A percentile compares a stretch with the other conserved stretches of the same genome.
These are phyloP conservation scores for Isichthys henryi DNA, from an alignment of 2,113 vertebrate species.

Conservation along the genomic window DNA sequence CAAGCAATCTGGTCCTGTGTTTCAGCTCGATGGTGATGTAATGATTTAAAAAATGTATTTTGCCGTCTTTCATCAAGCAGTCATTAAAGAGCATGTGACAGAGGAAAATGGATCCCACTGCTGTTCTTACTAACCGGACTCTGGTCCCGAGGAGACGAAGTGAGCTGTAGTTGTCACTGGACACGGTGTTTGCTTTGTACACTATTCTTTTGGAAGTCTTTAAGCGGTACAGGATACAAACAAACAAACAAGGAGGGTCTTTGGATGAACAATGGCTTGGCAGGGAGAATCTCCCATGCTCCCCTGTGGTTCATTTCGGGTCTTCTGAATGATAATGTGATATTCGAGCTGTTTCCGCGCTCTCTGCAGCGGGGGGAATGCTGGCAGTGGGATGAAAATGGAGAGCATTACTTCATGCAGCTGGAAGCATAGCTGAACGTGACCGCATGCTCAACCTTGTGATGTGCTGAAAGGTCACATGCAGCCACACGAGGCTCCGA, in stretches of 20 bases:
- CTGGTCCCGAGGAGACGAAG: background rate
- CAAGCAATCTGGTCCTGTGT: background rate
- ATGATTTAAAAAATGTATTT: background rate
- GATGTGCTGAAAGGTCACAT: background rate
- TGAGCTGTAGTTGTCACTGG: background rate
- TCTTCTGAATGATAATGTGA: background rate
- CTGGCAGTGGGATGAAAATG: background rate
- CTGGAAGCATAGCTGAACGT: background rate
- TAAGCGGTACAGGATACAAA: background rate
- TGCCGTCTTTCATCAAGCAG: background rate
- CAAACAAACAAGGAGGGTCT: conserved; percentile 1
- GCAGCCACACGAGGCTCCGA: background rate
- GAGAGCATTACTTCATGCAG: background rate
- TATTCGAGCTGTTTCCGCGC: background rate
- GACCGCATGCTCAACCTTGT: background rate
- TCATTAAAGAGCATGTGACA: background rate
- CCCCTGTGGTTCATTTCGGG: background rate
- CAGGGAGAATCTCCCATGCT: background rate
- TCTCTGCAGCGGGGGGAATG: background rate
- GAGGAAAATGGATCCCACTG: background rate
- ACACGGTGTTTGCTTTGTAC: background rate
- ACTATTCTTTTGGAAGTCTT: background rate
- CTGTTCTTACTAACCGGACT: background rate
- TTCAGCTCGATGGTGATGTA: background rate
- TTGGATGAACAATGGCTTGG: background rate